These are phyloP conservation scores for Acanthiza pusilla DNA, from an alignment of 2,797 vertebrate genomes.

Conservation along the genomic window DNA sequence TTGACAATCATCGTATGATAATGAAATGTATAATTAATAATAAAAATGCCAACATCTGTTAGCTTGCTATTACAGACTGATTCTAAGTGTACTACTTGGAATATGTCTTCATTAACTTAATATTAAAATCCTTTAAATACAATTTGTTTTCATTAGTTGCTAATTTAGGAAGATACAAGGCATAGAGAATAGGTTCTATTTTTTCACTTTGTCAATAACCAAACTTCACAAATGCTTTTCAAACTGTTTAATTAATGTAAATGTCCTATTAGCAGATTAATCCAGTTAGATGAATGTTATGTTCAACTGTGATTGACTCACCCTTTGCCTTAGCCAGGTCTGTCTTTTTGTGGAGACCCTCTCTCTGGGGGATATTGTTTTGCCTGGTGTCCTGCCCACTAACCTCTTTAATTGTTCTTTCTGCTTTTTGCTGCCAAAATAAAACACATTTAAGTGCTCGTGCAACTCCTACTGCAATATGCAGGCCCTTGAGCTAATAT, in stretches of 20 bases:
- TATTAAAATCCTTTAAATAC: conserved; percentile 80
- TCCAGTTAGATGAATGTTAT: not conserved
- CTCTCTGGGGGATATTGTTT: not conserved
- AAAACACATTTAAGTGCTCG: not conserved
- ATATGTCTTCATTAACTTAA: conserved; percentile 78
- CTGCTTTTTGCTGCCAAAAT: not conserved
- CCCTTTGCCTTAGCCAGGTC: not conserved
- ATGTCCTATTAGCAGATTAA: conserved; percentile 39
- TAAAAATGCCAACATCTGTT: conserved; percentile 84
- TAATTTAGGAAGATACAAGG: conserved; percentile 68
- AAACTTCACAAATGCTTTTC: conserved; percentile 59
- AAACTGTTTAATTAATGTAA: conserved; percentile 31
- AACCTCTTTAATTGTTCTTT: not conserved
- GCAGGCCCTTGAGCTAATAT: conserved; percentile 23
- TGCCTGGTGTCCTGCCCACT: not conserved
- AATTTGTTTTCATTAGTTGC: conserved; percentile 77
- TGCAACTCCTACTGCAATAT: not conserved
- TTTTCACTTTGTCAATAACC: conserved; percentile 48
- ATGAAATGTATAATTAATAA: conserved; percentile 84
- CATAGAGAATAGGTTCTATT: conserved; percentile 48
- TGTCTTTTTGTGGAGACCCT: not conserved
- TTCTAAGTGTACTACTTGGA: conserved; percentile 74
- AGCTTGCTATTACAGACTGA: conserved; percentile 75
- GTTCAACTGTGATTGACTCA: conserved; percentile 7
- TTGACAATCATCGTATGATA: conserved; percentile 82